Conservation (phyloP, 2,888 invertebrate genomes). For the Caenorhabditis becei region DNA sequence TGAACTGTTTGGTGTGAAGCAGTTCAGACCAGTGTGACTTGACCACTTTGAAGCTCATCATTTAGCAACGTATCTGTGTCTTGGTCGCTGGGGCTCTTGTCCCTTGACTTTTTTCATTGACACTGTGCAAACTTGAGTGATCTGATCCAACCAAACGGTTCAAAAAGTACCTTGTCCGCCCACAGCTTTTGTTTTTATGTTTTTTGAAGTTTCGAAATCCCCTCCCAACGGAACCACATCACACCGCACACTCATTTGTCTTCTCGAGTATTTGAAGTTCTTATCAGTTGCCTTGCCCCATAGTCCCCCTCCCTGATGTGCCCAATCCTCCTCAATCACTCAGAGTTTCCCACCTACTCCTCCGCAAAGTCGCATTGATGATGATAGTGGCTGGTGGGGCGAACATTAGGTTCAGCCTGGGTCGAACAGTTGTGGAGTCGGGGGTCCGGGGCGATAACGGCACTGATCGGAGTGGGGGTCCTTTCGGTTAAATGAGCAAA, state of each 20-base stretch:
- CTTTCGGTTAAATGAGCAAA: constrained; percentile 53
- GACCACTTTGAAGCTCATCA: no score
- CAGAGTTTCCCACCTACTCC: constrained; percentile 8
- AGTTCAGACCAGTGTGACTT: no score
- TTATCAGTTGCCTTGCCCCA: constrained; percentile 3
- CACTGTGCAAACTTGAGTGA: background rate
- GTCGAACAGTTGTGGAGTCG: constrained; percentile 19
- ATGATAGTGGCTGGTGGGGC: constrained; percentile 17
- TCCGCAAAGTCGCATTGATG: constrained; percentile 14
- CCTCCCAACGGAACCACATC: no score
- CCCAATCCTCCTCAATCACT: background rate
- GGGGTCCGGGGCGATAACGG: constrained; percentile 11
- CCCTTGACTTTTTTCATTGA: background rate
- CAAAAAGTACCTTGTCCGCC: background rate
- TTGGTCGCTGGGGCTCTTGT: background rate
- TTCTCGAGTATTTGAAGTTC: background rate
- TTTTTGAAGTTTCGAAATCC: no score
- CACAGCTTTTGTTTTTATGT: no score
- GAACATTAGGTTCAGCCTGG: constrained; percentile 27
- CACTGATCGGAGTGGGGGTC: constrained; percentile 26
- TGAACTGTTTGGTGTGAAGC: background rate
- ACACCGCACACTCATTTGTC: no score
- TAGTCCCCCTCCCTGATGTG: background rate
- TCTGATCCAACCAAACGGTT: background rate
- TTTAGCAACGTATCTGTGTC: no score